Conservation (phyloP, 2,888 invertebrate species). For the Eurytoma californica region DNA sequence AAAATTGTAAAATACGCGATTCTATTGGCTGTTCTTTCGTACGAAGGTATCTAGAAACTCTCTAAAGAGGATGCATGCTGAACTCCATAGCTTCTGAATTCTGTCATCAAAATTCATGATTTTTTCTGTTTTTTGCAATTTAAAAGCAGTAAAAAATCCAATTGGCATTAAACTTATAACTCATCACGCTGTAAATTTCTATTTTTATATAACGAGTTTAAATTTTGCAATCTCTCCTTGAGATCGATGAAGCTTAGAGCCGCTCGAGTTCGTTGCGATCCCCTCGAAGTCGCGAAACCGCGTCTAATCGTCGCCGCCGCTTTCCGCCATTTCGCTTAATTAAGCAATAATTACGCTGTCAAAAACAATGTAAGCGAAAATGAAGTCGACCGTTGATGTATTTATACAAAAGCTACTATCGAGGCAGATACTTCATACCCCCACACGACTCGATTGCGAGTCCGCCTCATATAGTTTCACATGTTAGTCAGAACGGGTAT, state of each 20-base stretch:
- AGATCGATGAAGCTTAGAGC: not conserved
- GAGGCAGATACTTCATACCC: slow-evolving; percentile 20
- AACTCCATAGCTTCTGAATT: slow-evolving; percentile 46
- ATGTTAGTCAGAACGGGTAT: slow-evolving; percentile 53
- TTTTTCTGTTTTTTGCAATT: slow-evolving; percentile 28
- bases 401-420: slow-evolving; percentile 20
- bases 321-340: slow-evolving; percentile 34
- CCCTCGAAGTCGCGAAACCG: slow-evolving; percentile 23
- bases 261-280: slow-evolving; percentile 2
- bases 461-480: slow-evolving; percentile 21
- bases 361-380: not conserved
- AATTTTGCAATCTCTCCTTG: not conserved
- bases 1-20: not conserved
- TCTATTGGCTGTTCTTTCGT: not conserved
- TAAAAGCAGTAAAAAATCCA: slow-evolving; percentile 30
- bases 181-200: too few relatives aligned
- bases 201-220: slow-evolving; percentile 14
- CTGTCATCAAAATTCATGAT: not conserved
- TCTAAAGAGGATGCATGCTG: not conserved
- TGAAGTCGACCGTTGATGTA: too few relatives aligned
- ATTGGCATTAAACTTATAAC: not conserved
- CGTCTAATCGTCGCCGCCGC: slow-evolving; percentile 24
- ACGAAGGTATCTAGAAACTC: not conserved
- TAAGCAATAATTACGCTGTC: not conserved
- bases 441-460: slow-evolving; percentile 2